Conservation (phyloP, 2,888 invertebrate species). For the Synanthedon andrenaeformis region DNA sequence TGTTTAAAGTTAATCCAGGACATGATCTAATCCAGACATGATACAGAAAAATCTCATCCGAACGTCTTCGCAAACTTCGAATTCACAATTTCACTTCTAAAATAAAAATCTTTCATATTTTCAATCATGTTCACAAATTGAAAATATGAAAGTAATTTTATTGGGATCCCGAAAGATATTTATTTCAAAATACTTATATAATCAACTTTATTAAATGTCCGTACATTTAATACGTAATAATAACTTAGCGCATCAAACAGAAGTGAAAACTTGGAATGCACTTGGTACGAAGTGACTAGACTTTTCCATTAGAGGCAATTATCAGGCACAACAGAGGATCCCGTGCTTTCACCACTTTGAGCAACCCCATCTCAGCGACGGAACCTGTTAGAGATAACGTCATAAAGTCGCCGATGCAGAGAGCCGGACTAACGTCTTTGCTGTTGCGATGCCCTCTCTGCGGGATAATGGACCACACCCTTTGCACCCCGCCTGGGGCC, state of each 20-base stretch:
- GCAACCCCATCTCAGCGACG: conserved; percentile 41
- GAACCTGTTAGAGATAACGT: conserved; percentile 69
- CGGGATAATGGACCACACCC: conserved; percentile 56
- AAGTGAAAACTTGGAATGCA: conserved; percentile 65
- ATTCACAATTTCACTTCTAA: background rate
- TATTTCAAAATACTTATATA: background rate
- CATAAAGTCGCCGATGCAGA: conserved; percentile 64
- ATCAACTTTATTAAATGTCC: background rate
- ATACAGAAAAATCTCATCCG: no score
- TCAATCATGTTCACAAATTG: no score
- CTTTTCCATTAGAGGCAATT: conserved; percentile 70
- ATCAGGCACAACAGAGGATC: conserved; percentile 62
- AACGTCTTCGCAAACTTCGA: no score
- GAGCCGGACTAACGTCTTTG: conserved; percentile 65
- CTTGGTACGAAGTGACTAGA: conserved; percentile 62
- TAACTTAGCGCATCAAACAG: conserved; percentile 39
- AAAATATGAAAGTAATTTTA: conserved; percentile 1
- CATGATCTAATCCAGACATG: no score
- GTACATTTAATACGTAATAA: background rate
- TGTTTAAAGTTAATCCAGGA: no score
- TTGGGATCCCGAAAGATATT: conserved; percentile 2
- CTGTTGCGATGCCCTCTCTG: conserved; percentile 54
- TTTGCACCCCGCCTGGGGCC: conserved; percentile 11
- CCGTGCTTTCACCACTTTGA: conserved; percentile 41
- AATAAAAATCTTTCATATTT: conserved; percentile 16